Percentiles rank a stretch among this genome's conserved stretches.
These are phyloP conservation scores for Aromia moschata DNA, from an alignment of 2,888 invertebrate species.

Conservation along the genomic window DNA sequence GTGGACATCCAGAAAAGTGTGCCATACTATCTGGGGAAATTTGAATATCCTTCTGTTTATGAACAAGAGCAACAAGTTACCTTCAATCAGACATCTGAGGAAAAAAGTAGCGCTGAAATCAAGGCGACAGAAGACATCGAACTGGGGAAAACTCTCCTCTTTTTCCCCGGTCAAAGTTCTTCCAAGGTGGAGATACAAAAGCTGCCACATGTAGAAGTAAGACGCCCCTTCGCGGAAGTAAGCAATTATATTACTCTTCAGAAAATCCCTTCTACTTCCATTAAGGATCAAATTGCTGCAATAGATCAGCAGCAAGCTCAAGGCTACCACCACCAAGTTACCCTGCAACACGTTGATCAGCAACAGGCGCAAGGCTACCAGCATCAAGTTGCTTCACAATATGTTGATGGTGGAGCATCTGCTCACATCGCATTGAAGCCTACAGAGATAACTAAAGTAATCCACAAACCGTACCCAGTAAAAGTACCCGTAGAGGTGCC, in stretches of 20 bases:
- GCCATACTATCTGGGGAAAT: slow-evolving; percentile 64
- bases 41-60: slow-evolving; percentile 62
- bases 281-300: slow-evolving; percentile 40
- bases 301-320: slow-evolving; percentile 47
- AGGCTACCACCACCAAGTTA: slow-evolving; percentile 43
- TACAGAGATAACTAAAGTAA: slow-evolving; percentile 63
- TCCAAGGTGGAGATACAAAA: slow-evolving; percentile 34
- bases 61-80: slow-evolving; percentile 52
- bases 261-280: slow-evolving; percentile 30
- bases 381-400: slow-evolving; percentile 37
- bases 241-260: slow-evolving; percentile 34
- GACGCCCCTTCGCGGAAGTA: slow-evolving; percentile 31
- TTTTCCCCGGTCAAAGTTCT: slow-evolving; percentile 39
- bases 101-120: slow-evolving; percentile 38
- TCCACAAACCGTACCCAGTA: slow-evolving; percentile 53
- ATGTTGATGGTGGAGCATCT: slow-evolving; percentile 58
- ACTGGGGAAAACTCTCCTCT: slow-evolving; percentile 60
- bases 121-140: slow-evolving; percentile 62
- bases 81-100: slow-evolving; percentile 45
- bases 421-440: slow-evolving; percentile 41
- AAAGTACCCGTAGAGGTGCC: slow-evolving; percentile 55
- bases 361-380: slow-evolving; percentile 42
- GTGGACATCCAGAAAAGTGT: slow-evolving; percentile 75
- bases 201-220: slow-evolving; percentile 29
- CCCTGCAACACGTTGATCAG: slow-evolving; percentile 28